These are phyloP conservation scores for Rhagium mordax DNA, from an alignment of 2,888 invertebrate genomes.

Conservation along the genomic window DNA sequence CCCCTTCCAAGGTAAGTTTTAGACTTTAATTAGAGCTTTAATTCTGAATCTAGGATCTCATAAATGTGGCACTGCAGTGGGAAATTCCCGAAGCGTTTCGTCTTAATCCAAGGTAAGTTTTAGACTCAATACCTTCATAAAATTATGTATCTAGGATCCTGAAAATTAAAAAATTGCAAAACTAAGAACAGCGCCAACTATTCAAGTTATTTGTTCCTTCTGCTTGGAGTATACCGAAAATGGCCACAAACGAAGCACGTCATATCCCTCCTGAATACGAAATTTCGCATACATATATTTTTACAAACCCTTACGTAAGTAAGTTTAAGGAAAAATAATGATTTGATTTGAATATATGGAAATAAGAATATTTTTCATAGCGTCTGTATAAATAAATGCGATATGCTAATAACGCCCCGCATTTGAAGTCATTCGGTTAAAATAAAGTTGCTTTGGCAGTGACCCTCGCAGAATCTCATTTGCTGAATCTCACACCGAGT, in stretches of 20 bases:
- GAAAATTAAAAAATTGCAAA: too few relatives aligned
- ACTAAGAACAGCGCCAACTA: too few relatives aligned
- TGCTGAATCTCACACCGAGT: constrained; percentile 4
- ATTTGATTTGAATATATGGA: constrained; percentile 57
- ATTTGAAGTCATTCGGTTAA: constrained; percentile 31
- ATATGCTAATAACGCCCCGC: constrained; percentile 41
- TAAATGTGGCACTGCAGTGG: too few relatives aligned
- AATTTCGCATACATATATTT: constrained; percentile 33
- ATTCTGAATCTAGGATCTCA: too few relatives aligned
- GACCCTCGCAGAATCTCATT: constrained; percentile 13
- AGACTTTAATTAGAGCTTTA: too few relatives aligned
- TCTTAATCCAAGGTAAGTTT: too few relatives aligned
- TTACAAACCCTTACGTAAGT: constrained; percentile 44
- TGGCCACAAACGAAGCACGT: neutral
- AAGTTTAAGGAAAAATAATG: constrained; percentile 51
- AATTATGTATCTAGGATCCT: too few relatives aligned
- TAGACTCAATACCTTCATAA: too few relatives aligned
- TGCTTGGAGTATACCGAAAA: neutral
- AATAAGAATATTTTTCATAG: constrained; percentile 57
- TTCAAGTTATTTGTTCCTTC: neutral
- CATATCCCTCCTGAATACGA: neutral
- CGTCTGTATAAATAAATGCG: constrained; percentile 52
- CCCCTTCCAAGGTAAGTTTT: too few relatives aligned
- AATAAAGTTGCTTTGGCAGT: constrained; percentile 21
- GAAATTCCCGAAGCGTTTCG: too few relatives aligned